Percentiles rank a stretch among this genome's conserved stretches.
These are phyloP conservation scores for Trachelipus rathkii DNA, from an alignment of 1,140 invertebrate species.

Conservation along the genomic window DNA sequence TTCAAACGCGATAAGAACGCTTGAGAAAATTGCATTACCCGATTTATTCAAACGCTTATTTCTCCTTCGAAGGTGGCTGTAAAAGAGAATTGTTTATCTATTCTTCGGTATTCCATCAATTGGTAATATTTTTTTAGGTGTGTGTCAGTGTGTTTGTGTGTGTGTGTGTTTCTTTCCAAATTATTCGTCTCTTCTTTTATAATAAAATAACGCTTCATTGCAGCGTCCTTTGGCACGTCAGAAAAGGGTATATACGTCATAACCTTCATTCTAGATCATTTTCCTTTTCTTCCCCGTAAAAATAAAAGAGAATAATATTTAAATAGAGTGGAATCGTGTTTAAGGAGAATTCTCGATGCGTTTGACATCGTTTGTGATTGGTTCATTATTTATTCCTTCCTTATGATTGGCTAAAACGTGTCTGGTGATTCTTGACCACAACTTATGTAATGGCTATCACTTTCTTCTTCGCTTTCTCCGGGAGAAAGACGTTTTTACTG, in stretches of 20 bases:
- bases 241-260: neutral
- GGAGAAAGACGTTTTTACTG: neutral
- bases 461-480: neutral
- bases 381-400: neutral
- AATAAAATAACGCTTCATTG: too few relatives aligned
- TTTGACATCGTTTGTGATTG: constrained; percentile 4
- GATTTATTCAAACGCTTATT: neutral
- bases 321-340: neutral
- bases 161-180: too few relatives aligned
- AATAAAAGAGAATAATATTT: neutral
- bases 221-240: too few relatives aligned
- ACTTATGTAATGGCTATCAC: neutral
- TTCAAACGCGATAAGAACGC: neutral
- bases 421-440: neutral
- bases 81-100: constrained; percentile 4
- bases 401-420: neutral
- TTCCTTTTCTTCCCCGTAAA: neutral
- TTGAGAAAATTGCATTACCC: constrained; percentile 7
- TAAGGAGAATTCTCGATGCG: neutral
- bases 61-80: neutral
- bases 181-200: too few relatives aligned
- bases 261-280: neutral
- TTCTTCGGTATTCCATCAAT: constrained; percentile 5
- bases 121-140: neutral
- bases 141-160: neutral